phyloP scores from a whole-genome alignment of 2,113 vertebrate species.

The Zosterops japonicus region DNA sequence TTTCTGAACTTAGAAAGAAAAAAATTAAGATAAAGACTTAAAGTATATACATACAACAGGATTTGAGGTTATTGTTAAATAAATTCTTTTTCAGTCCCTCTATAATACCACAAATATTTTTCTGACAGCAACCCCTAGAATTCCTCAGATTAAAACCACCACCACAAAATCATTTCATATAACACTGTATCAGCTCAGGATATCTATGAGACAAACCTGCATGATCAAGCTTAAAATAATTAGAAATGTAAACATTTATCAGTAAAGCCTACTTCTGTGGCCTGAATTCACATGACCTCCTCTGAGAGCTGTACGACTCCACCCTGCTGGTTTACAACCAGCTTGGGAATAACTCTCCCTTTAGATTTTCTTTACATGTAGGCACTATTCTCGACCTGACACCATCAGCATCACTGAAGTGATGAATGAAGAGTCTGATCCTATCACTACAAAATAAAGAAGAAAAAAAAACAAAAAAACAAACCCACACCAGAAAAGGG shows the following conservation, averaged over 20 bases:
- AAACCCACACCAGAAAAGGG: background rate
- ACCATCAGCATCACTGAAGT: background rate
- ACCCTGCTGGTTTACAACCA: background rate
- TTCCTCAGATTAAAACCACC: background rate
- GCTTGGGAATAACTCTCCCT: background rate
- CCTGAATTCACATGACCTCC: background rate
- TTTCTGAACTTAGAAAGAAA: background rate
- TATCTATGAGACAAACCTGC: background rate
- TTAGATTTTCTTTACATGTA: background rate
- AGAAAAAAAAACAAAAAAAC: background rate
- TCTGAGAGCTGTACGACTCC: background rate
- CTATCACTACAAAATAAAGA: background rate
- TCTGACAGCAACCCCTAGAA: background rate
- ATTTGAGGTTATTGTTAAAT: background rate
- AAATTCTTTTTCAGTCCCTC: background rate
- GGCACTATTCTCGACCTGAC: background rate
- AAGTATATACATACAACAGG: background rate
- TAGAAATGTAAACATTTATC: background rate
- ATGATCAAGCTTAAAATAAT: background rate
- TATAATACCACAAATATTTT: background rate
- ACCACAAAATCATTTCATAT: background rate
- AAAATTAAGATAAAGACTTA: background rate
- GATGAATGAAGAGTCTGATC: background rate
- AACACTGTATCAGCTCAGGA: background rate
- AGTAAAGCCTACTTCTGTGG: background rate